These are phyloP conservation scores for Montipora capricornis DNA, from an alignment of 64 coral and sea anemone species.

Conservation along the genomic window DNA sequence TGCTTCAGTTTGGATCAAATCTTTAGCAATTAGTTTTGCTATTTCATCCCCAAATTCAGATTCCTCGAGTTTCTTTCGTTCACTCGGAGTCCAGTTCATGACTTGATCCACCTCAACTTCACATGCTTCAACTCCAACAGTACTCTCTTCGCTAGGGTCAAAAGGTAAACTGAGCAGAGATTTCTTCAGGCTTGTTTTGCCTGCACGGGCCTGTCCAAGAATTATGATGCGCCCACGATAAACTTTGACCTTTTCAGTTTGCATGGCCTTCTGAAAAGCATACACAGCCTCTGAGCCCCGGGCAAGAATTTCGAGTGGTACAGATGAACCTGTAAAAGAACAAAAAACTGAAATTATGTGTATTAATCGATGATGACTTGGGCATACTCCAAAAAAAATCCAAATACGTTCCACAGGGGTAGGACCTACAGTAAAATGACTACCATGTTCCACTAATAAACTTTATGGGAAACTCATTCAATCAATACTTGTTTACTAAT, in stretches of 20 bases:
- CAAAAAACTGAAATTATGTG: no score
- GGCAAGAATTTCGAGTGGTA: neutral
- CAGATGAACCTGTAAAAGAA: neutral
- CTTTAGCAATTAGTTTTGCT: neutral
- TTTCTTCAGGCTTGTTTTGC: conserved; percentile 24
- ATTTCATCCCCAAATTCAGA: neutral
- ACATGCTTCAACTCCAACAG: neutral
- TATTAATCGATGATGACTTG: no score
- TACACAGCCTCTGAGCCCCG: neutral
- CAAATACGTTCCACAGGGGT: no score
- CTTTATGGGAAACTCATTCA: no score
- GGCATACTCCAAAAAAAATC: no score
- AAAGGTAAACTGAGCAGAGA: neutral
- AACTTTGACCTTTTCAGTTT: neutral
- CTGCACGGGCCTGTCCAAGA: neutral
- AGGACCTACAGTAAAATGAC: no score
- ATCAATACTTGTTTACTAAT: no score
- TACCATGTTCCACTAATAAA: no score
- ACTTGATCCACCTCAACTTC: neutral
- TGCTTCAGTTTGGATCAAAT: neutral
- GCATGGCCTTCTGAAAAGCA: neutral
- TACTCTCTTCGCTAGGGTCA: conserved; percentile 2
- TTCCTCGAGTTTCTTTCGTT: neutral
- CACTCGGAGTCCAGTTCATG: neutral
- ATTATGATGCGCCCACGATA: neutral